Base-by-base conservation (phyloP, 2,113 vertebrate species). In the Nothobranchius kuhntae region DNA sequence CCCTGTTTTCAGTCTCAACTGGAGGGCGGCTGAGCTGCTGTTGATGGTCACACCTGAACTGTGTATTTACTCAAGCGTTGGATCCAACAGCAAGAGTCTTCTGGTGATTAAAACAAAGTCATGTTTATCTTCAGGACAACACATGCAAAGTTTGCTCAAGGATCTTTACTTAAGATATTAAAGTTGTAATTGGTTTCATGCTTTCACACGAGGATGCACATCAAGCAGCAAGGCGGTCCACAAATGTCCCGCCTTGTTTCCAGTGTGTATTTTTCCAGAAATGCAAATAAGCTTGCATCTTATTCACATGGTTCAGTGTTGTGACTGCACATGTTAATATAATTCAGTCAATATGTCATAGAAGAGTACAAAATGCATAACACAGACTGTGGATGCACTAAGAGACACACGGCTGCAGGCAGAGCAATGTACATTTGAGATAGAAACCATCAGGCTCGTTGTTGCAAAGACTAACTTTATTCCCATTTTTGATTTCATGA, bases 51-150 rank as follows among this genome's bases (percentile, higher is more conserved):
- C 42, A 56, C 62, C 62, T 71, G 68, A 36, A 50, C 3, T 2
- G 4, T 2, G 46, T 60, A 26, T 84, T 73, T 56, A 57, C 48
- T 58, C 15, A 30, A 50, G 47, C 7, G 53, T 59, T 60, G 66
- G 46, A 65, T 66, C 59, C 60, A 36, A 15, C 11, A 12, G 1
- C 6, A 53, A 48, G 9, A 65, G 40, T 30, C 50, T 56, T 54
- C 13, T 7, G n/a, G 53, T 36, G 38, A 44, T 42, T 9, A 10
- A 53, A 56, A 58, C 53, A 1, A 30, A 61, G 14, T 2, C 42
- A 9, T 36, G 12, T 65, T 75, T 54, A 9, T 40, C 54, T 61
- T 72, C 0, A 54, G 12, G 0, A 6, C 11, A 0, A 7, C 2
- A 15, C 14, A 35, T 51, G n/a, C 24, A 50, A 56, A 26, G 61